Conservation (phyloP, 2,888 invertebrate species). For the Cataglyphis rosenhaueri region DNA sequence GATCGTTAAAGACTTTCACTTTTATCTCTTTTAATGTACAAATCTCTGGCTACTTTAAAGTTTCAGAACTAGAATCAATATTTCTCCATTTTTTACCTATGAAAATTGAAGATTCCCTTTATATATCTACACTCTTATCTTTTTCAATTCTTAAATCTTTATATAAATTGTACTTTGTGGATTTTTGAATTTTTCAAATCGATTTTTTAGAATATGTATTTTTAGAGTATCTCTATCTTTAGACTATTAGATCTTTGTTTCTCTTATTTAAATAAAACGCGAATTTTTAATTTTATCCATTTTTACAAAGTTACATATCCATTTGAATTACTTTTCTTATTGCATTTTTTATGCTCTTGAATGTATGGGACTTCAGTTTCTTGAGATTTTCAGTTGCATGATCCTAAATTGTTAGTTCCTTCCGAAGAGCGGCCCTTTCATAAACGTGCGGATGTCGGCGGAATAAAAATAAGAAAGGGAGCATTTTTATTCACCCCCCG, state of each 20-base stretch:
- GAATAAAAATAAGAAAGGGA: conserved; percentile 44
- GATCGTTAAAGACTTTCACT: not conserved
- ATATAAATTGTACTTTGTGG: not conserved
- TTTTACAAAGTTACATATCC: not conserved
- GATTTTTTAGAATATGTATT: not conserved
- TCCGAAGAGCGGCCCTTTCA: not conserved
- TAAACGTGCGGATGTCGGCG: conserved; percentile 14
- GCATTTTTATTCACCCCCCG: conserved; percentile 29
- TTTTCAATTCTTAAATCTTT: not conserved
- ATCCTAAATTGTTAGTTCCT: conserved; percentile 38
- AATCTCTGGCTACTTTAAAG: not conserved
- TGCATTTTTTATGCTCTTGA: conserved; percentile 1
- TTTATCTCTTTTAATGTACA: not conserved
- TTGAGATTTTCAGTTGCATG: conserved; percentile 30
- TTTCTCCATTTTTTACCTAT: too few species aligned
- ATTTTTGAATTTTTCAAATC: not conserved
- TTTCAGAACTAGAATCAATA: not conserved
- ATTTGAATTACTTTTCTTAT: conserved; percentile 17
- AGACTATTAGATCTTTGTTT: not conserved
- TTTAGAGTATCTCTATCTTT: not conserved
- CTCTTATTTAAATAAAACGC: not conserved
- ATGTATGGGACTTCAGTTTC: conserved; percentile 15
- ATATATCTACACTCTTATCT: not conserved
- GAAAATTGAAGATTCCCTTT: not conserved
- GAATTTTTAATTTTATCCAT: not conserved